Evolutionary conservation across 1,140 invertebrate species (phyloP), one percentile per base, ranked within the genome.

Genomic region (Mizuhopecten yessoensis): DNA sequence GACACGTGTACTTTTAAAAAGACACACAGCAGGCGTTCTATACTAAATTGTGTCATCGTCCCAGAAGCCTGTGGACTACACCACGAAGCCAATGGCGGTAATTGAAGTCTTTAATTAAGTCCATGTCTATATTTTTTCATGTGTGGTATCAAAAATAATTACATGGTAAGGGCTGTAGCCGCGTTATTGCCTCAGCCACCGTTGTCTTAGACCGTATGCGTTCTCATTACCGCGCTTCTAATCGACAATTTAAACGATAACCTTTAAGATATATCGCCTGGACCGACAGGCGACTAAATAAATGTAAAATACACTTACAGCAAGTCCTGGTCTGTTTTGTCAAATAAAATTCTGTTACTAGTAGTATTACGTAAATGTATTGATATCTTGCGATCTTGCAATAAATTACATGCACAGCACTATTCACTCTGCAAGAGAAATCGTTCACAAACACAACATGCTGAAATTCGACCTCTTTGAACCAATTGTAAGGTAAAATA

Each of bases 91-190:
- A 9, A 75, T 29, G 3, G 29, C 57, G 15, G 11, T 75, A 29
- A 75, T 75, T 9, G n/a, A 75, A 75, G 57, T 75, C 23, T n/a
- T 75, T 75, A 75, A 75, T 75, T 75, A 75, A 75, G 7, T 75
- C 57, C n/a, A 1, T 75, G 23, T n/a, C 23, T 9, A 75, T 75
- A n/a, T 5, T 9, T n/a, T n/a, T 75, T 75, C 36, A 11, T 17
- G 57, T 75, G 57, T 7, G 17, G 57, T 75, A 75, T 75, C 57
- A 75, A 13, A n/a, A 75, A n/a, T 75, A 75, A 75, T 75, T 75
- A 75, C 23, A 0, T 29, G 17, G 17, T 75, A 75, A 23, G 57
- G 57, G n/a, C 57, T 0, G 1, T 13, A n/a, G 23, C 29, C 23
- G 23, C 57, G n/a, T 7, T 75, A 75, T 75, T 75, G 11, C 29